phyloP scores from a whole-genome alignment of 1,140 invertebrate species.

The Schlechtendalia chinensis region DNA sequence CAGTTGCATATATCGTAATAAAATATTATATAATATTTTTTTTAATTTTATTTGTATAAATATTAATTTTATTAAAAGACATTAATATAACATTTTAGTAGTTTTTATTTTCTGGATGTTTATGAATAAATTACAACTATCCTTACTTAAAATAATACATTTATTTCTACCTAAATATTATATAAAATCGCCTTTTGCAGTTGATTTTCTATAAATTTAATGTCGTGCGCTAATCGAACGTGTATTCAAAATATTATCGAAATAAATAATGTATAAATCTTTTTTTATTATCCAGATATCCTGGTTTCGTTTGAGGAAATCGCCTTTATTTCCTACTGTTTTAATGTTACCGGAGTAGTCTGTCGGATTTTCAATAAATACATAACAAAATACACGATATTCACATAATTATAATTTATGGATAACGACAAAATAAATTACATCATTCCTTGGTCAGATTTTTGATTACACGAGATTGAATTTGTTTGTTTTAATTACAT shows the following conservation, averaged over 20 bases:
- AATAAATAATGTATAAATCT: conserved; percentile 30
- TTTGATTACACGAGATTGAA: background rate
- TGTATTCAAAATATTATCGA: conserved; percentile 39
- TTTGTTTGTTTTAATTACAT: background rate
- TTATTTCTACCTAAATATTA: background rate
- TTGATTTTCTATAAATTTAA: conserved; percentile 23
- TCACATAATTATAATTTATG: conserved; percentile 6
- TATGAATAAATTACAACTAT: too few relatives aligned
- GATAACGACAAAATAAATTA: background rate
- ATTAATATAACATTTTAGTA: too few relatives aligned
- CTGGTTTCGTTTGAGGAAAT: conserved; percentile 38
- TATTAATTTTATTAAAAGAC: too few relatives aligned
- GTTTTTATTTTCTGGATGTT: too few relatives aligned
- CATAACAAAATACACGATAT: background rate
- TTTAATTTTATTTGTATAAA: too few relatives aligned
- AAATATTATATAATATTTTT: too few relatives aligned
- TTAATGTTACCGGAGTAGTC: conserved; percentile 4
- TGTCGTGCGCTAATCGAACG: conserved; percentile 25
- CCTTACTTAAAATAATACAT: conserved; percentile 8
- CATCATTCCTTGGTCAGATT: background rate
- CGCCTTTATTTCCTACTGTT: conserved; percentile 26
- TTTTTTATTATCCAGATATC: conserved; percentile 32
- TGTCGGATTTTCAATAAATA: background rate
- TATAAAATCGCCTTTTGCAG: background rate
- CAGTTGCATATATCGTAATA: too few relatives aligned